A percentile compares a stretch with the other conserved stretches of the same genome.
These are phyloP conservation scores for Diadophis punctatus DNA, from an alignment of 2,113 vertebrate species.

Conservation along the genomic window DNA sequence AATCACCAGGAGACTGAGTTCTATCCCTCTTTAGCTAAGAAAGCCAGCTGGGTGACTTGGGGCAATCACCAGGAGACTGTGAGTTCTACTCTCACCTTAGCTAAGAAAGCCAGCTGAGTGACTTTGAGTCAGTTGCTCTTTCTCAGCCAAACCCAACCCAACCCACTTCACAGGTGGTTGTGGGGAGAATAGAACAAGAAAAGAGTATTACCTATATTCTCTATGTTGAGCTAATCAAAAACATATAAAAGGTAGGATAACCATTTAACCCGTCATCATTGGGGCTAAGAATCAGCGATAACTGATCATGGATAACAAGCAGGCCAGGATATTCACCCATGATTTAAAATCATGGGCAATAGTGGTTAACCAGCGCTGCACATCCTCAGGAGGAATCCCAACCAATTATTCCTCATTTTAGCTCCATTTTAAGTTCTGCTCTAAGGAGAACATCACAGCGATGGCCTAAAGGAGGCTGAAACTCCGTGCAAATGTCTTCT, in stretches of 20 bases:
- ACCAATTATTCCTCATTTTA: not conserved
- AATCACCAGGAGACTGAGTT: too few relatives aligned
- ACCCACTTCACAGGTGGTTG: not conserved
- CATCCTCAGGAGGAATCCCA: not conserved
- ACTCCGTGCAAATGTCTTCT: not conserved
- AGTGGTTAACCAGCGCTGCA: not conserved
- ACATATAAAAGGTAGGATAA: not conserved
- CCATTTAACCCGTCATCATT: not conserved
- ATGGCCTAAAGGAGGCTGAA: not conserved
- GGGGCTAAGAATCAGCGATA: not conserved
- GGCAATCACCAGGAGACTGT: too few relatives aligned
- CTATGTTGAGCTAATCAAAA: not conserved
- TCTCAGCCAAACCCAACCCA: not conserved
- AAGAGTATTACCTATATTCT: not conserved
- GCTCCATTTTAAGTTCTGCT: not conserved
- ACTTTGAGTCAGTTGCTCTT: not conserved
- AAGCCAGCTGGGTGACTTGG: too few relatives aligned
- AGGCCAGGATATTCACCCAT: not conserved
- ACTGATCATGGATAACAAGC: not conserved
- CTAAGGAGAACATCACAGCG: not conserved
- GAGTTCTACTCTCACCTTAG: too few relatives aligned
- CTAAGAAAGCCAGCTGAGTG: too few relatives aligned
- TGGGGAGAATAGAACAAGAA: not conserved
- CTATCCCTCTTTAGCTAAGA: too few relatives aligned
- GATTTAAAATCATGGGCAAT: not conserved